phyloP scores from a whole-genome alignment of 2,888 invertebrate genomes.

The Agapostemon virescens region DNA sequence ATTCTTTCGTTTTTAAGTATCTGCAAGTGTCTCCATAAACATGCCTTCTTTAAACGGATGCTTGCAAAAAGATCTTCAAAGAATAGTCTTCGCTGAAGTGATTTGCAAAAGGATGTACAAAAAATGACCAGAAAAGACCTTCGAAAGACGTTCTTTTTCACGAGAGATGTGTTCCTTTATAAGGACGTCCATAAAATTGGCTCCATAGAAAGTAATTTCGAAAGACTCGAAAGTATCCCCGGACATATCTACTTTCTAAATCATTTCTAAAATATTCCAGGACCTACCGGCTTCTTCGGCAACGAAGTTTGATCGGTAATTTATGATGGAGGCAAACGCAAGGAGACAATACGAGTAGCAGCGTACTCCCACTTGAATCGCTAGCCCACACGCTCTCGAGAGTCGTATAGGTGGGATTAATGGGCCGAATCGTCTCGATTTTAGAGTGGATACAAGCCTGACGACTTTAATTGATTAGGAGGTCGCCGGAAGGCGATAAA shows the following conservation, averaged over 20 bases:
- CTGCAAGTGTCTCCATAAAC: no score
- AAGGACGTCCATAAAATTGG: no score
- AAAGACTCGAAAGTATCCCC: no score
- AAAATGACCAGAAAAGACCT: neutral
- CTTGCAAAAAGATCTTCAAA: neutral
- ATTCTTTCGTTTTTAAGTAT: no score
- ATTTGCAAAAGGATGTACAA: no score
- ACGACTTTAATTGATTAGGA: constrained; percentile 61
- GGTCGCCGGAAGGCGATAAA: constrained; percentile 59
- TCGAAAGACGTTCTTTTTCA: neutral
- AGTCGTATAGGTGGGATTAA: constrained; percentile 47
- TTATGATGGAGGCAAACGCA: neutral
- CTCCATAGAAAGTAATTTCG: no score
- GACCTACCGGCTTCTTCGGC: no score
- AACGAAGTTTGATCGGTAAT: neutral
- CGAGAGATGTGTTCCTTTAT: no score
- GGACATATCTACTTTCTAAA: no score
- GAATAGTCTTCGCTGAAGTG: neutral
- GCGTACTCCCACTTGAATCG: neutral
- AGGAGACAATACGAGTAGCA: neutral
- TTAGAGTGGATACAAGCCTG: constrained; percentile 50
- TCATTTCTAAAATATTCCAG: no score
- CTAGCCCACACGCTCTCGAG: neutral
- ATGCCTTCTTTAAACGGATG: no score
- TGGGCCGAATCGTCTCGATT: constrained; percentile 55